Conservation (phyloP, 2,888 invertebrate genomes). For the Tiphia femorata region DNA sequence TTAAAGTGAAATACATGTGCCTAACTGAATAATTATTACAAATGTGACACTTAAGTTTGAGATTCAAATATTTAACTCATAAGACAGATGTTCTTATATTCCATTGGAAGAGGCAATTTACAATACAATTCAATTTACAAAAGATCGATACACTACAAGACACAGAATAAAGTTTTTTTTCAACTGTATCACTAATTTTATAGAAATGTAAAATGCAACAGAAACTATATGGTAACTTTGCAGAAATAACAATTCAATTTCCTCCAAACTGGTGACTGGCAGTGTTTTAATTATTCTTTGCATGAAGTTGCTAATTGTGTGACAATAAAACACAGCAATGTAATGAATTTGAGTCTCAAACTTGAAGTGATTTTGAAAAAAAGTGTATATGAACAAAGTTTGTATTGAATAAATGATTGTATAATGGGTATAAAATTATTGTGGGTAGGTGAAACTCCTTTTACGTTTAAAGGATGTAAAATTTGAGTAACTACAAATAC, state of each 20-base stretch:
- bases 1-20: constrained; percentile 36
- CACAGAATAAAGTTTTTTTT: too few species aligned
- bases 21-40: constrained; percentile 29
- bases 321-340: background rate
- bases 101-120: background rate
- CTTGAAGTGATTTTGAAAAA: constrained; percentile 34
- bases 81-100: background rate
- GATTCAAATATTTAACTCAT: constrained; percentile 29
- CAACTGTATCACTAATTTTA: too few species aligned
- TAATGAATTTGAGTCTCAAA: constrained; percentile 43
- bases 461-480: constrained; percentile 21
- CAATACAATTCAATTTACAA: background rate
- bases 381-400: background rate
- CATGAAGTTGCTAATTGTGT: background rate
- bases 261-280: constrained; percentile 17
- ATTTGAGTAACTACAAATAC: constrained; percentile 14
- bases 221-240: too few species aligned
- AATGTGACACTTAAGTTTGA: constrained; percentile 37
- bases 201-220: background rate
- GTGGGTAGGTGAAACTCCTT: constrained; percentile 29
- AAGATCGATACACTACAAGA: too few species aligned
- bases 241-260: too few species aligned
- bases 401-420: too few species aligned
- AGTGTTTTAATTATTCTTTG: constrained; percentile 31
- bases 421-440: constrained; percentile 27